phyloP scores from a whole-genome alignment of 2,888 invertebrate species.

The Diaperis boleti region DNA sequence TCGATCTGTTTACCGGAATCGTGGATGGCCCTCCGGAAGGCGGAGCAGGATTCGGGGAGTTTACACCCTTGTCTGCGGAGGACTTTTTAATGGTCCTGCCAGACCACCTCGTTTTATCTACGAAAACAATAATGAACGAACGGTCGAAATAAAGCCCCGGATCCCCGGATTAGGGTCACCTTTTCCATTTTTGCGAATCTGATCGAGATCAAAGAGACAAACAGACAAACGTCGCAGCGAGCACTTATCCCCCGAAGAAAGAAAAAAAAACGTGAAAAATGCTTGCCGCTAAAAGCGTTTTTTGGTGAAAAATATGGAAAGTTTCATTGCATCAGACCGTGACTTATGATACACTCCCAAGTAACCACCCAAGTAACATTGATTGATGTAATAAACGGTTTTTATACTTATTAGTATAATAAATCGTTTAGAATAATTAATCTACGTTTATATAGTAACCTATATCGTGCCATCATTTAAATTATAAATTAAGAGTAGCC shows the following conservation, averaged over 20 bases:
- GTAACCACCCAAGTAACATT: too few relatives aligned
- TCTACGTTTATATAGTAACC: too few relatives aligned
- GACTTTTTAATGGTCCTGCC: conserved; percentile 25
- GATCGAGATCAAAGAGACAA: too few relatives aligned
- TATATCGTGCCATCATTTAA: too few relatives aligned
- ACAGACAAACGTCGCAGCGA: too few relatives aligned
- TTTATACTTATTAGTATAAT: too few relatives aligned
- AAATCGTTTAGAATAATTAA: too few relatives aligned
- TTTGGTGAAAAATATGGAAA: conserved; percentile 10
- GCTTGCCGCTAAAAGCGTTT: conserved; percentile 10
- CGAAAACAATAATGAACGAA: conserved; percentile 28
- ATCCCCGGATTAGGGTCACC: neutral
- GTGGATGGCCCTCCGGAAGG: conserved; percentile 21
- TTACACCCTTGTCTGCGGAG: conserved; percentile 18
- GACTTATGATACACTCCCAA: conserved; percentile 4
- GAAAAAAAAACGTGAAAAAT: conserved; percentile 20
- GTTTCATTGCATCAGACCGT: conserved; percentile 1
- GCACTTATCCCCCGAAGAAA: too few relatives aligned
- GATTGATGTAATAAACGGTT: too few relatives aligned
- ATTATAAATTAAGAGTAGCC: too few relatives aligned
- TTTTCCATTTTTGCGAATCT: neutral
- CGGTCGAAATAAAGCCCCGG: conserved; percentile 11
- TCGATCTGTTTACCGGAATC: conserved; percentile 39
- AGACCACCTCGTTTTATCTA: conserved; percentile 11
- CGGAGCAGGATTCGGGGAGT: conserved; percentile 9